Conservation (phyloP, 2,113 vertebrate species). For the Acinonyx jubatus region DNA sequence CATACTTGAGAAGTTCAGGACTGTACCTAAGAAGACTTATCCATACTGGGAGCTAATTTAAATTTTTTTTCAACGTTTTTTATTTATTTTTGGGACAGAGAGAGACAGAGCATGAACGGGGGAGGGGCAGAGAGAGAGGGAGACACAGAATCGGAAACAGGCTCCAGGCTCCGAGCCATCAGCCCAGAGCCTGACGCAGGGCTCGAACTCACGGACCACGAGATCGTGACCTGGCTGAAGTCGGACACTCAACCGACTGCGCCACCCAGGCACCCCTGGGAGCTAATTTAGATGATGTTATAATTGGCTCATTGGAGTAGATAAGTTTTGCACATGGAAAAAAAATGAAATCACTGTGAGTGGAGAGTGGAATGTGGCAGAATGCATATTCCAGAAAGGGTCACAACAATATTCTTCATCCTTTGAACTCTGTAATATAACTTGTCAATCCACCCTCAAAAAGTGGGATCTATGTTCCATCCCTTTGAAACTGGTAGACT, state of each 20-base stretch:
- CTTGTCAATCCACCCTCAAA: neutral
- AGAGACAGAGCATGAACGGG: too few relatives aligned
- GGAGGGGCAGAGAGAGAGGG: too few relatives aligned
- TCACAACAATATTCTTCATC: neutral
- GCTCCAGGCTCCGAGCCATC: too few relatives aligned
- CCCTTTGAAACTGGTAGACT: neutral
- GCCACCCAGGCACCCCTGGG: too few relatives aligned
- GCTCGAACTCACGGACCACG: too few relatives aligned
- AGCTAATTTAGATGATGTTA: neutral
- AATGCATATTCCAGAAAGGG: neutral
- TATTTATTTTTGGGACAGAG: too few relatives aligned
- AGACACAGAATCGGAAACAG: too few relatives aligned
- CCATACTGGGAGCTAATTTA: neutral
- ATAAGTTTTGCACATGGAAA: neutral
- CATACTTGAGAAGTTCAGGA: neutral
- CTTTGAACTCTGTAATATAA: neutral
- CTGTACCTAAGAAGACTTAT: neutral
- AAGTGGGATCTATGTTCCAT: neutral
- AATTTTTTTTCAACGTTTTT: too few relatives aligned
- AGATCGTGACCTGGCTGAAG: too few relatives aligned
- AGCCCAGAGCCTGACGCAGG: too few relatives aligned
- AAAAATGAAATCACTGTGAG: neutral
- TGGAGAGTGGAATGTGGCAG: neutral
- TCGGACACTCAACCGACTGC: too few relatives aligned
- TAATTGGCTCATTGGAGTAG: neutral